A percentile compares a stretch with the other conserved stretches of the same genome.
These are phyloP conservation scores for Aleiodes leptofemur DNA, from an alignment of 2,888 invertebrate genomes.

Conservation along the genomic window DNA sequence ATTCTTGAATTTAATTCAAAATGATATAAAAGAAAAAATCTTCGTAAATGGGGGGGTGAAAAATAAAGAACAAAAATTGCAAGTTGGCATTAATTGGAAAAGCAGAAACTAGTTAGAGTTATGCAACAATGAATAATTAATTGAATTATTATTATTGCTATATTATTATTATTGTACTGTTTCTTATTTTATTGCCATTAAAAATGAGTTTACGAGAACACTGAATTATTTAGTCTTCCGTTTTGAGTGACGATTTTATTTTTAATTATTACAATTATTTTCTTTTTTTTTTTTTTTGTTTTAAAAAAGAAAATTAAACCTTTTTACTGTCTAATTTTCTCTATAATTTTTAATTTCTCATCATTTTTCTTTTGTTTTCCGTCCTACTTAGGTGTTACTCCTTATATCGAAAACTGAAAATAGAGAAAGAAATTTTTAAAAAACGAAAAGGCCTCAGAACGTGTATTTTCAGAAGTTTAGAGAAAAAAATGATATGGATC, in stretches of 20 bases:
- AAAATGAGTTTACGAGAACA: conserved; percentile 67
- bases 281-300: conserved; percentile 15
- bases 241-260: conserved; percentile 40
- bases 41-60: too few relatives aligned
- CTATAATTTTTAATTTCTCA: background rate
- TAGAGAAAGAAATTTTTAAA: conserved; percentile 16
- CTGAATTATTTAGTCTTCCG: conserved; percentile 43
- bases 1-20: conserved; percentile 47
- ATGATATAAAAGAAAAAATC: background rate
- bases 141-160: conserved; percentile 65
- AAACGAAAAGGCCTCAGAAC: conserved; percentile 36
- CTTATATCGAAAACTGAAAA: conserved; percentile 33
- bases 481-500: conserved; percentile 25
- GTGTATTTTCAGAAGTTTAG: conserved; percentile 22
- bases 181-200: conserved; percentile 75
- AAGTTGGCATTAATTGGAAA: conserved; percentile 35
- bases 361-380: conserved; percentile 47
- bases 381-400: conserved; percentile 39
- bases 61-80: conserved; percentile 51
- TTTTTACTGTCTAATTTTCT: background rate
- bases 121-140: conserved; percentile 71
- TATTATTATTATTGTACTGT: conserved; percentile 72
- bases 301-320: background rate
- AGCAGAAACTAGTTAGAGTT: conserved; percentile 68
- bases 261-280: background rate